Evolutionary conservation across 2,888 invertebrate genomes (phyloP).

Genomic region (Ophion obscuratus): DNA sequence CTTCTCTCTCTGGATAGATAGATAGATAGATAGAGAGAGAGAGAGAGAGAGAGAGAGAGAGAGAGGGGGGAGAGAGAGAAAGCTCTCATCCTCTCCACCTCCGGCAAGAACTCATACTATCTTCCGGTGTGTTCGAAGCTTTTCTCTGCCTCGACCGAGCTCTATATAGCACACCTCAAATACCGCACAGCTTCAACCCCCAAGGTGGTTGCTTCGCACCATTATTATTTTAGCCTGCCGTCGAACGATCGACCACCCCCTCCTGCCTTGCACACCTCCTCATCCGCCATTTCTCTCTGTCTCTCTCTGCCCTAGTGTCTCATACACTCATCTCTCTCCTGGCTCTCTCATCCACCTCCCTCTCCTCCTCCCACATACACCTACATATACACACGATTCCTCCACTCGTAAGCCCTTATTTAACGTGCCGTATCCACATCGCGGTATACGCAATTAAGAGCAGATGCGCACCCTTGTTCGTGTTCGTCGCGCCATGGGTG

Average conservation of each 20-base stretch:
- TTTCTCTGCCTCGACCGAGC: conserved; percentile 12
- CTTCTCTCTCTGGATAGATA: conserved; percentile 8
- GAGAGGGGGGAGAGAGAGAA: background rate
- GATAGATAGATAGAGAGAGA: too few relatives aligned
- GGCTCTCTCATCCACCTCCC: too few relatives aligned
- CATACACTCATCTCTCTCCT: too few relatives aligned
- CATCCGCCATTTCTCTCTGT: conserved; percentile 32
- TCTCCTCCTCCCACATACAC: background rate
- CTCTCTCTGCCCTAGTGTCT: background rate
- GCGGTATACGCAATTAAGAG: conserved; percentile 19
- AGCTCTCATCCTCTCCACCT: conserved; percentile 9
- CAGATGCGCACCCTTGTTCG: conserved; percentile 2
- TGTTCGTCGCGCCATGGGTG: too few relatives aligned
- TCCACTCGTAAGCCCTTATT: background rate
- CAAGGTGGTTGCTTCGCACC: conserved; percentile 57
- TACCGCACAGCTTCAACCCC: conserved; percentile 39
- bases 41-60: too few relatives aligned
- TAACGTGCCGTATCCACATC: conserved; percentile 58
- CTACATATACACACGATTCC: background rate
- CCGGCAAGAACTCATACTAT: background rate
- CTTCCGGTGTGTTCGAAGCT: background rate
- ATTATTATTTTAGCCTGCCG: conserved; percentile 60
- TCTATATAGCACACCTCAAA: background rate
- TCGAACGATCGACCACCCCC: conserved; percentile 34
- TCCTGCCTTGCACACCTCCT: background rate